phyloP scores from a whole-genome alignment of 2,888 invertebrate species.

The Leptinotarsa peninsularis region DNA sequence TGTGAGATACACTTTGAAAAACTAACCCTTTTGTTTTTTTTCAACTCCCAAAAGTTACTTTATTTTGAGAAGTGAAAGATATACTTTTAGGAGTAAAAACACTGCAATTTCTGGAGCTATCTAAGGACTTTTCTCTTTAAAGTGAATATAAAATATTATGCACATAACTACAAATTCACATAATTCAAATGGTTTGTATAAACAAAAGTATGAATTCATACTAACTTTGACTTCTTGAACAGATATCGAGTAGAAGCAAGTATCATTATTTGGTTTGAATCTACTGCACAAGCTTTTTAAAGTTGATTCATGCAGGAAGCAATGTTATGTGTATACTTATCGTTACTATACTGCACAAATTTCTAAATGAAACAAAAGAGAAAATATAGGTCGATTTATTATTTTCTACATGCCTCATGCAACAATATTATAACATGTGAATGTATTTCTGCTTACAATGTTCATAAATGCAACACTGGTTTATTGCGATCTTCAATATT shows the following conservation, averaged over 20 bases:
- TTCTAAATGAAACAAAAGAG: conserved; percentile 45
- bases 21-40: too few species aligned
- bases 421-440: conserved; percentile 33
- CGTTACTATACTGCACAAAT: conserved; percentile 38
- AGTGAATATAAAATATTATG: too few species aligned
- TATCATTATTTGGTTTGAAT: conserved; percentile 3
- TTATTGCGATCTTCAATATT: not conserved
- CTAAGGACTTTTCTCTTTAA: too few species aligned
- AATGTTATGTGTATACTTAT: conserved; percentile 10
- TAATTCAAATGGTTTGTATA: too few species aligned
- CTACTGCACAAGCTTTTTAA: conserved; percentile 7
- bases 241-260: not conserved
- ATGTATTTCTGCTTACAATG: conserved; percentile 7
- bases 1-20: too few species aligned
- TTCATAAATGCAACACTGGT: conserved; percentile 20
- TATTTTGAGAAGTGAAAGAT: too few species aligned
- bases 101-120: too few species aligned
- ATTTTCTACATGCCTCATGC: conserved; percentile 46
- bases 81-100: too few species aligned
- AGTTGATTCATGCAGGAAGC: conserved; percentile 30
- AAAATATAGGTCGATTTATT: conserved; percentile 43
- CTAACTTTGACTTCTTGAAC: not conserved
- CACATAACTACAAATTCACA: too few species aligned
- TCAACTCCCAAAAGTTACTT: too few species aligned
- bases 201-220: not conserved